A percentile compares a stretch with the other conserved stretches of the same genome.
phyloP scores from a whole-genome alignment of 2,113 vertebrate genomes.

The Gila orcuttii region DNA sequence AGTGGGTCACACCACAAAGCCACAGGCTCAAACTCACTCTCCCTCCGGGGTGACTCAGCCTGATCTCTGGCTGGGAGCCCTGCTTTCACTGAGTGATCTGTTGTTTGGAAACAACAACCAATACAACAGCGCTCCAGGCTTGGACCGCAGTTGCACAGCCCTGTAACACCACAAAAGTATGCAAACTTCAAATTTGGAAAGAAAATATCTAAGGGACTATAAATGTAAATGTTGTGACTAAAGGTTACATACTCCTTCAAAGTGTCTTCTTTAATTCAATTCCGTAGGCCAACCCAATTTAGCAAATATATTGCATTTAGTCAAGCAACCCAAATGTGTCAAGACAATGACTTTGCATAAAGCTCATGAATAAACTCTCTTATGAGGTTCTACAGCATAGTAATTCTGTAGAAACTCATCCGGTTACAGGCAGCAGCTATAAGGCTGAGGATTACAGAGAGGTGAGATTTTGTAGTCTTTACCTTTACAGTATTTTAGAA shows the following conservation, averaged over 20 bases:
- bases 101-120: slow-evolving; percentile 57
- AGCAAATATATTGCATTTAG: background rate
- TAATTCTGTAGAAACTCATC: background rate
- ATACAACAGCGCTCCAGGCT: slow-evolving; percentile 48
- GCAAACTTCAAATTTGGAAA: slow-evolving; percentile 18
- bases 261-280: slow-evolving; percentile 2
- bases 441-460: background rate
- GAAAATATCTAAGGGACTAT: background rate
- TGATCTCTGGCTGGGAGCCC: slow-evolving; percentile 52
- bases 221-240: background rate
- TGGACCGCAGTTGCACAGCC: slow-evolving; percentile 18
- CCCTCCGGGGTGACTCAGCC: slow-evolving; percentile 62
- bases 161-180: slow-evolving; percentile 35
- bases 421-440: background rate
- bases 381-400: background rate
- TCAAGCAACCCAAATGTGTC: slow-evolving; percentile 32
- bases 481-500: background rate
- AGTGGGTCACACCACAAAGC: slow-evolving; percentile 62
- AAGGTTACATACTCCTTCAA: background rate
- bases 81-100: slow-evolving; percentile 56
- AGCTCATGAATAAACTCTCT: background rate
- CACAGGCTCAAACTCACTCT: slow-evolving; percentile 58
- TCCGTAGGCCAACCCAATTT: background rate
- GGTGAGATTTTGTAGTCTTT: background rate
- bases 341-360: background rate